Conservation (phyloP, 2,113 vertebrate genomes). For the Neotragus pygmaeus region DNA sequence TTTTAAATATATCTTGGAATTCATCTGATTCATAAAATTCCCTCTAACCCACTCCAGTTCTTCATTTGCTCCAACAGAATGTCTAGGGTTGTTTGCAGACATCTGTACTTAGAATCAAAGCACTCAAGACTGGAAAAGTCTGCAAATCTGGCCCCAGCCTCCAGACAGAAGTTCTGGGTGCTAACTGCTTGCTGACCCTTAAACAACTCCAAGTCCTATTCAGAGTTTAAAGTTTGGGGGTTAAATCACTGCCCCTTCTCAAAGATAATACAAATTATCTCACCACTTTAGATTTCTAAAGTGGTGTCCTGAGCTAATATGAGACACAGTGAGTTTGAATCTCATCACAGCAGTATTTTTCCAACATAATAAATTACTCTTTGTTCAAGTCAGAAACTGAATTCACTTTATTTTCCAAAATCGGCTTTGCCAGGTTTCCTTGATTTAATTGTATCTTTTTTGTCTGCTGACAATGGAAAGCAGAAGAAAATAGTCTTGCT, state of each 20-base stretch:
- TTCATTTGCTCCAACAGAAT: neutral
- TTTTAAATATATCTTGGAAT: neutral
- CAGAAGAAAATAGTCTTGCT: constrained; percentile 68
- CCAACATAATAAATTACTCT: constrained; percentile 64
- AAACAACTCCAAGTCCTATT: neutral
- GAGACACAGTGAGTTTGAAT: neutral
- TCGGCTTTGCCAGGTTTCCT: constrained; percentile 68
- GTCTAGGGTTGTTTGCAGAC: neutral
- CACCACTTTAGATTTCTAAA: neutral
- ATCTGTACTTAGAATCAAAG: neutral
- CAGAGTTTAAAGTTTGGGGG: constrained; percentile 41
- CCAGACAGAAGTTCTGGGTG: too few relatives aligned
- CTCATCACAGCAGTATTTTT: constrained; percentile 58
- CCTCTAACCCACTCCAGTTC: neutral
- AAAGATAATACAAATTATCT: constrained; percentile 38
- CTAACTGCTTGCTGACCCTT: neutral
- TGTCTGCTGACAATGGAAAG: constrained; percentile 67
- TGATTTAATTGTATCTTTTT: constrained; percentile 73
- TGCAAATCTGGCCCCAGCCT: rapidly evolving
- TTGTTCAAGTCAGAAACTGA: constrained; percentile 68
- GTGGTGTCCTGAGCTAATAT: neutral
- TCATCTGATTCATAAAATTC: neutral
- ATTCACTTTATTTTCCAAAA: constrained; percentile 73
- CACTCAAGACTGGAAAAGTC: neutral
- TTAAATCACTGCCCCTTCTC: constrained; percentile 31